Conservation (phyloP, 2,888 invertebrate species). For the Danaus chrysippus region DNA sequence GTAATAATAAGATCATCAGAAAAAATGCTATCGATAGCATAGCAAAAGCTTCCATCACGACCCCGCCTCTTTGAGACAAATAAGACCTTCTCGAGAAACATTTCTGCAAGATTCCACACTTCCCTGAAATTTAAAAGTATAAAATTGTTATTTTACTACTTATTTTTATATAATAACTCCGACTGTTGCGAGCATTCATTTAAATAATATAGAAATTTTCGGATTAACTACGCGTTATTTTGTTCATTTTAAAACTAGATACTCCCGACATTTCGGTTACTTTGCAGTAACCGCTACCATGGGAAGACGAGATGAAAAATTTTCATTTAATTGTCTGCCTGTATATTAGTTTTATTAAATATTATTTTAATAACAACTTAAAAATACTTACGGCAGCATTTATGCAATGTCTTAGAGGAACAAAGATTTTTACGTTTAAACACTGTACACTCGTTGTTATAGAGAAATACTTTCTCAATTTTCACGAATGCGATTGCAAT, state of each 20-base stretch:
- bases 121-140: conserved; percentile 41
- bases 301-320: no score
- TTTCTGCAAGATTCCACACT: conserved; percentile 61
- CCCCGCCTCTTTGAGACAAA: conserved; percentile 41
- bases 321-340: no score
- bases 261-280: no score
- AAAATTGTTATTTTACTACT: not conserved
- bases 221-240: no score
- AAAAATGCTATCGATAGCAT: conserved; percentile 43
- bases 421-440: conserved; percentile 50
- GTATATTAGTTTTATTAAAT: not conserved
- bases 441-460: conserved; percentile 62
- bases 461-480: conserved; percentile 56
- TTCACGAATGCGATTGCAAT: conserved; percentile 62
- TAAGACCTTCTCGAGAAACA: conserved; percentile 54
- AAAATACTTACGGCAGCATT: conserved; percentile 58
- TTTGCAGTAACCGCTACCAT: no score
- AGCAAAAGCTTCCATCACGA: conserved; percentile 47
- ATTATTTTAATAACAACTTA: not conserved
- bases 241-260: no score
- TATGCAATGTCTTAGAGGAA: conserved; percentile 49
- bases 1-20: conserved; percentile 44
- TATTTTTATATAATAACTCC: no score
- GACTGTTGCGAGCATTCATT: not conserved
- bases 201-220: conserved; percentile 5